phyloP scores from a whole-genome alignment of 2,797 vertebrate species.

The Benthosema pterotum region DNA sequence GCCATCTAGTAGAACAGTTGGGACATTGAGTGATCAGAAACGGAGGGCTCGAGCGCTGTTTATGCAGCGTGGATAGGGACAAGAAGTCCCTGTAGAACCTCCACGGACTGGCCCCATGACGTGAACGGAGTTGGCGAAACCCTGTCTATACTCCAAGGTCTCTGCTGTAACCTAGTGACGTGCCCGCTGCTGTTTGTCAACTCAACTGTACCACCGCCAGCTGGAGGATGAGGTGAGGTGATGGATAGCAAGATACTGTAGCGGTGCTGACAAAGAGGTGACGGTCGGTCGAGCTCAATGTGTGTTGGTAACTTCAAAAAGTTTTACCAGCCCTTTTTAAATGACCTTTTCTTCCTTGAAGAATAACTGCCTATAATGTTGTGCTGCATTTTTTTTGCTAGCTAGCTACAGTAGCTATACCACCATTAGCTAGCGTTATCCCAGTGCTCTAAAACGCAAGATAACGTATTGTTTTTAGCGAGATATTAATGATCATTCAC shows the following conservation, averaged over 20 bases:
- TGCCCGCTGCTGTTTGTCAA: not conserved
- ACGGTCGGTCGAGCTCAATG: conserved; percentile 21
- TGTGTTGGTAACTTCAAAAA: conserved; percentile 39
- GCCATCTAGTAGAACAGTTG: no score
- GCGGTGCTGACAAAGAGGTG: conserved; percentile 20
- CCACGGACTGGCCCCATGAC: no score
- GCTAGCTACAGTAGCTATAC: not conserved
- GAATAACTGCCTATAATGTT: not conserved
- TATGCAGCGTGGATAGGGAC: no score
- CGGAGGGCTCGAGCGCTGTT: no score
- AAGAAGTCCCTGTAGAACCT: no score
- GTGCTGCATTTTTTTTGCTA: conserved; percentile 1
- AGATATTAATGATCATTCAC: no score
- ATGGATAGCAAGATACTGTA: conserved; percentile 37
- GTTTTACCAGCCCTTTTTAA: not conserved
- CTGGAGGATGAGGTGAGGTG: conserved; percentile 24
- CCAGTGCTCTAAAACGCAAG: conserved; percentile 4
- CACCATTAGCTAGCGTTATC: conserved; percentile 20
- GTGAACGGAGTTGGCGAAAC: no score
- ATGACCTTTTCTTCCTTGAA: not conserved
- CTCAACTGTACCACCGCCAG: not conserved
- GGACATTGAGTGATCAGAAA: no score
- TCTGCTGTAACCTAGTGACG: no score
- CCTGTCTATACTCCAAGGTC: no score
- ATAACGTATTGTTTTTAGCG: conserved; percentile 1